Percentiles rank a stretch among this genome's conserved stretches.
These are phyloP conservation scores for Tyto alba DNA, from an alignment of 2,113 vertebrate genomes.

Conservation along the genomic window DNA sequence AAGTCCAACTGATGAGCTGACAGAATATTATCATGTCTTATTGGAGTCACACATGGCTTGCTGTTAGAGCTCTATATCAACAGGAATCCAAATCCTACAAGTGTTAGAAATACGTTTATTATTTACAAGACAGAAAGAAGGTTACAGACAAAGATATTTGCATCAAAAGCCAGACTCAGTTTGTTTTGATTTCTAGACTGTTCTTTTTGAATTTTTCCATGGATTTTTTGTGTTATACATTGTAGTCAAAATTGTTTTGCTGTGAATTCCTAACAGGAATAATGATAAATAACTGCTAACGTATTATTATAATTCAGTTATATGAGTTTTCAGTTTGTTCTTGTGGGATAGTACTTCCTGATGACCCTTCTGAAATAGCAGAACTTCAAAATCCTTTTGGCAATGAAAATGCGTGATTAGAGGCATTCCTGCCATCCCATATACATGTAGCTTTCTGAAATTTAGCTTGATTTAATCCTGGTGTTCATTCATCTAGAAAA, in stretches of 20 bases:
- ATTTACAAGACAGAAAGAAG: constrained; percentile 14
- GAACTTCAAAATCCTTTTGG: neutral
- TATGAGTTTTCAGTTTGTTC: neutral
- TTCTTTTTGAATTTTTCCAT: neutral
- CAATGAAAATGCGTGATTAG: neutral
- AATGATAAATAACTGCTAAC: neutral
- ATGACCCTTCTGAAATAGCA: constrained; percentile 14
- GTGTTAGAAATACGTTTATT: neutral
- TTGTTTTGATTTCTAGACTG: constrained; percentile 15
- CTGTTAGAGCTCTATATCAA: neutral
- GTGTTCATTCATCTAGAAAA: neutral
- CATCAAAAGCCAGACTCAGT: neutral
- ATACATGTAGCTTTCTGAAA: neutral
- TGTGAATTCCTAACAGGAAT: neutral
- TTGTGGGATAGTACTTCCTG: neutral
- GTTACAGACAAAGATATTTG: constrained; percentile 2
- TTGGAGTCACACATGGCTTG: constrained; percentile 25
- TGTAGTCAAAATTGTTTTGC: neutral
- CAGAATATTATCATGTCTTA: constrained; percentile 47
- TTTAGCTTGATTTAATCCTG: neutral
- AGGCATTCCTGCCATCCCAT: neutral
- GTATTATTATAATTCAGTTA: neutral
- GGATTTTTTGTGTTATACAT: neutral
- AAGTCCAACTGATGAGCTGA: constrained; percentile 45
- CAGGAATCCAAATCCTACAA: neutral